Percentiles rank a stretch among this genome's conserved stretches.
phyloP scores from a whole-genome alignment of 2,888 invertebrate genomes.

The Aspidiotus rigidus region DNA sequence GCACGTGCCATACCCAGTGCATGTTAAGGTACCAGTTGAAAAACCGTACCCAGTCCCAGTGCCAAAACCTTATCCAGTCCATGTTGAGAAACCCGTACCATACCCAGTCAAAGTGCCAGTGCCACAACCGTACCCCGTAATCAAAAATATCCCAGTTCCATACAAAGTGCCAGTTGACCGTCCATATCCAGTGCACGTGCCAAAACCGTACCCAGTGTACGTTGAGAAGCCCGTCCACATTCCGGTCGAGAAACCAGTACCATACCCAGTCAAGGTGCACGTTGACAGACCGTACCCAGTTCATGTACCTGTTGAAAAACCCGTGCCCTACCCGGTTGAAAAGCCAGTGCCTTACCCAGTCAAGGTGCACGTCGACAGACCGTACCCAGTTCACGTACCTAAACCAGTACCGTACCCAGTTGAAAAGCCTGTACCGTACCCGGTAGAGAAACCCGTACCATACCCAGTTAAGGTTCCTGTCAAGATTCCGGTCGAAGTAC shows the following conservation, averaged over 20 bases:
- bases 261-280: slow-evolving; percentile 43
- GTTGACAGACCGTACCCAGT: slow-evolving; percentile 46
- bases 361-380: slow-evolving; percentile 54
- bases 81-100: slow-evolving; percentile 38
- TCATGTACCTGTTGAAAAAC: slow-evolving; percentile 48
- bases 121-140: slow-evolving; percentile 44
- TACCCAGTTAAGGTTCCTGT: slow-evolving; percentile 60
- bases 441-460: slow-evolving; percentile 59
- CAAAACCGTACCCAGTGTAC: slow-evolving; percentile 65
- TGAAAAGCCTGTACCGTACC: slow-evolving; percentile 53
- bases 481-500: slow-evolving; percentile 38
- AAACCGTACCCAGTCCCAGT: slow-evolving; percentile 39
- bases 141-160: slow-evolving; percentile 62
- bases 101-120: slow-evolving; percentile 39
- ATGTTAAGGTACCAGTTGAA: slow-evolving; percentile 39
- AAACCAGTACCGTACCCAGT: slow-evolving; percentile 62
- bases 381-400: slow-evolving; percentile 56
- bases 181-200: slow-evolving; percentile 46
- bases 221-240: slow-evolving; percentile 60
- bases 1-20: slow-evolving; percentile 40
- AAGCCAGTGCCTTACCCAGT: slow-evolving; percentile 44
- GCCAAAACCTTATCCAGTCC: slow-evolving; percentile 39
- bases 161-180: slow-evolving; percentile 49
- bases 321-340: slow-evolving; percentile 41
- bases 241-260: slow-evolving; percentile 48